Evolutionary conservation across 1,140 invertebrate species (phyloP).

Genomic region (Ceratina calcarata): DNA sequence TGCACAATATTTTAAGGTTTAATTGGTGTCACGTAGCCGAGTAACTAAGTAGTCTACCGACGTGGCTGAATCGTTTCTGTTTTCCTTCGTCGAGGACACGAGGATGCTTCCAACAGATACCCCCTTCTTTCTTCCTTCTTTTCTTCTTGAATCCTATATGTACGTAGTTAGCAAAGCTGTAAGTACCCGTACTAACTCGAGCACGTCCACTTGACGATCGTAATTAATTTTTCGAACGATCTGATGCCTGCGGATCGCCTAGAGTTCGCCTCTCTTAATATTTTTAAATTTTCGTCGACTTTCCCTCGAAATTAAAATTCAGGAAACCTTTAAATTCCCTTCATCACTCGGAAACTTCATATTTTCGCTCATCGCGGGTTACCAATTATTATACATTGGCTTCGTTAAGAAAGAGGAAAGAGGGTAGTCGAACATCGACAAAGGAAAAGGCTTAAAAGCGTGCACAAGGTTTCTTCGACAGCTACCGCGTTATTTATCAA

Average conservation of each 20-base stretch:
- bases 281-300: too few species aligned
- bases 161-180: not conserved
- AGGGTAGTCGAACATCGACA: too few species aligned
- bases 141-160: not conserved
- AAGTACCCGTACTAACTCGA: not conserved
- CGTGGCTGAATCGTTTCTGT: slow-evolving; percentile 24
- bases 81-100: slow-evolving; percentile 24
- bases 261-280: not conserved
- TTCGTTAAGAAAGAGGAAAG: not conserved
- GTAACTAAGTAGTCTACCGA: not conserved
- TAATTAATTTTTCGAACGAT: not conserved
- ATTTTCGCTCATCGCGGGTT: too few species aligned
- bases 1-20: slow-evolving; percentile 40
- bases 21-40: slow-evolving; percentile 35
- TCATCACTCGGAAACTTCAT: not conserved
- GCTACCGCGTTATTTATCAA: not conserved
- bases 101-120: not conserved
- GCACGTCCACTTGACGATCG: not conserved
- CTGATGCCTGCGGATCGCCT: not conserved
- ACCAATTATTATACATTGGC: too few species aligned
- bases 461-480: not conserved
- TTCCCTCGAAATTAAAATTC: too few species aligned
- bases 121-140: not conserved
- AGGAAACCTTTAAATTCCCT: too few species aligned
- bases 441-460: not conserved